Percentiles rank a stretch among this genome's conserved stretches.
These are phyloP conservation scores for Rotaria magnacalcarata DNA, from an alignment of 2,888 invertebrate genomes.

Conservation along the genomic window DNA sequence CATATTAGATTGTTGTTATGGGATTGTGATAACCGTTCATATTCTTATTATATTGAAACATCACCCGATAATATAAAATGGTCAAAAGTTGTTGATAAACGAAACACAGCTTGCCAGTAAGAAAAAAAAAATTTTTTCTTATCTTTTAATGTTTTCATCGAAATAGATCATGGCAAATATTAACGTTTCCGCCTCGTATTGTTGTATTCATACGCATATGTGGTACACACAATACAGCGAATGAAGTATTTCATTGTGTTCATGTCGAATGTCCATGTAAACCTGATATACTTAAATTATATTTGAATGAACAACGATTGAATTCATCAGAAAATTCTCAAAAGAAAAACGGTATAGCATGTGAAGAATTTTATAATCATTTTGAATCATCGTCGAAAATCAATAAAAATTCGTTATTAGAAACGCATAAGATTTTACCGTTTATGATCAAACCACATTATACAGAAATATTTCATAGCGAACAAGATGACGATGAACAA, in stretches of 20 bases:
- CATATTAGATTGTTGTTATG: conserved; percentile 73
- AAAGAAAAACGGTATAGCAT: neutral
- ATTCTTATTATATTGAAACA: conserved; percentile 62
- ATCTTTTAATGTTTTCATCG: no score
- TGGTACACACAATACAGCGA: conserved; percentile 92
- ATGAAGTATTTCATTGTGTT: conserved; percentile 95
- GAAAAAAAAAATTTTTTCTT: conserved; percentile 44
- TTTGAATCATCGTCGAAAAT: neutral
- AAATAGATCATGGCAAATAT: conserved; percentile 81
- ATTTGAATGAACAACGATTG: conserved; percentile 33
- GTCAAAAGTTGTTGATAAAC: conserved; percentile 77
- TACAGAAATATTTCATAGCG: neutral
- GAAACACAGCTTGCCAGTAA: conserved; percentile 71
- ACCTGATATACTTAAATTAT: conserved; percentile 24
- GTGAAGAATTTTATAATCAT: neutral
- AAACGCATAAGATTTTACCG: neutral
- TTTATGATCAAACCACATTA: neutral
- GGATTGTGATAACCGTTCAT: conserved; percentile 72
- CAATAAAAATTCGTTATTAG: neutral
- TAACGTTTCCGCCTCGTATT: conserved; percentile 76
- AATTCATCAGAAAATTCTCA: neutral
- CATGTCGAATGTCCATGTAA: conserved; percentile 83
- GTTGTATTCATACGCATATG: conserved; percentile 88
- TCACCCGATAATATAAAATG: conserved; percentile 60
- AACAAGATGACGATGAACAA: neutral